Conservation (phyloP, 2,888 invertebrate genomes). For the Rutpela maculata region DNA sequence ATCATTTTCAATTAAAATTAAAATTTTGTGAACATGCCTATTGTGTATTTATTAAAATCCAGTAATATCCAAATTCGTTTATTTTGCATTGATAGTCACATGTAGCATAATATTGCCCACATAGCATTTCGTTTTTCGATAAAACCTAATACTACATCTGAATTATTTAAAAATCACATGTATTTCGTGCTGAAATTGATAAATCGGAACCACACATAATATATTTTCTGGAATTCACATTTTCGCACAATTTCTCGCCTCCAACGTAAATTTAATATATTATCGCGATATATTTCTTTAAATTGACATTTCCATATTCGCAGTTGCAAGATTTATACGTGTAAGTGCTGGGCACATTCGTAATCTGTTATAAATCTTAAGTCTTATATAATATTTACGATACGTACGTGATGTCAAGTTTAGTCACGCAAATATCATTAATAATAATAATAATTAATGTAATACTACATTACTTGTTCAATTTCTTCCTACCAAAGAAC, state of each 20-base stretch:
- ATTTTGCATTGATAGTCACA: no score
- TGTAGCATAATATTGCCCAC: no score
- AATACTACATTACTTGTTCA: no score
- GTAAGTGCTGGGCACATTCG: constrained; percentile 1
- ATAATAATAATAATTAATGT: no score
- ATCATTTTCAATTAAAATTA: no score
- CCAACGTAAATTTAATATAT: constrained; percentile 50
- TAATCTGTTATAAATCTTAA: constrained; percentile 10
- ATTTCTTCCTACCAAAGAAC: no score
- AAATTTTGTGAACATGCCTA: no score
- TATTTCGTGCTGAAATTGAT: constrained; percentile 33
- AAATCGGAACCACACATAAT: constrained; percentile 32
- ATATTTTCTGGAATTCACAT: constrained; percentile 29
- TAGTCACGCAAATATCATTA: no score
- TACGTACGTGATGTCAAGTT: no score
- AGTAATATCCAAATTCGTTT: no score
- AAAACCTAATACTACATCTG: neutral
- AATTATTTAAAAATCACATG: constrained; percentile 28
- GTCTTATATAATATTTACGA: no score
- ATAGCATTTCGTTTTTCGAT: neutral
- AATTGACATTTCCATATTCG: constrained; percentile 59
- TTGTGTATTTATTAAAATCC: no score
- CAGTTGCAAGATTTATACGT: constrained; percentile 29
- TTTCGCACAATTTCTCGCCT: constrained; percentile 35
- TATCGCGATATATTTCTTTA: constrained; percentile 54